Evolutionary conservation across 1,140 invertebrate genomes (phyloP).

Genomic region (Drosophila nigromelanica): DNA sequence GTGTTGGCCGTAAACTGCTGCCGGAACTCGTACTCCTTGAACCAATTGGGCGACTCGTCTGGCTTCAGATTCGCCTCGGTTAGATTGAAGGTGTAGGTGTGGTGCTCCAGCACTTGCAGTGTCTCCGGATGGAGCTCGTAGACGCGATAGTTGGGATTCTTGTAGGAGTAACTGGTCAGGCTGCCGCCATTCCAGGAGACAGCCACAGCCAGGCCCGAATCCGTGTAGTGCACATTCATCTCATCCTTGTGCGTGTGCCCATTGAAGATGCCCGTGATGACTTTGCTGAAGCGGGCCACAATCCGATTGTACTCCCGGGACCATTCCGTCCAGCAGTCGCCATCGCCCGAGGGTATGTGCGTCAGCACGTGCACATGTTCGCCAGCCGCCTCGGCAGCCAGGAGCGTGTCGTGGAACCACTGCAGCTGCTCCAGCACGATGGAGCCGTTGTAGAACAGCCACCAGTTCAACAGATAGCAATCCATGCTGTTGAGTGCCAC

Average conservation of each 20-base stretch:
- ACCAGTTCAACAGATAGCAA: conserved; percentile 90
- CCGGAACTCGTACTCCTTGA: conserved; percentile 88
- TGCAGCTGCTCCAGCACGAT: conserved; percentile 86
- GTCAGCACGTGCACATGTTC: conserved; percentile 92
- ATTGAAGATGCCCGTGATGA: conserved; percentile 91
- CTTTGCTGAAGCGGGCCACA: conserved; percentile 84
- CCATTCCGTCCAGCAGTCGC: conserved; percentile 88
- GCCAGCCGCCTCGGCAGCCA: conserved; percentile 87
- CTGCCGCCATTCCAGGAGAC: conserved; percentile 92
- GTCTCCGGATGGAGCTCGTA: conserved; percentile 87
- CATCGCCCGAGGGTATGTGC: conserved; percentile 90
- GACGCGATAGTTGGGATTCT: conserved; percentile 93
- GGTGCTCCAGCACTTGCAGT: conserved; percentile 88
- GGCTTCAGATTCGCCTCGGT: conserved; percentile 89
- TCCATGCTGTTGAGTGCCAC: conserved; percentile 90
- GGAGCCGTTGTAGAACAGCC: conserved; percentile 76
- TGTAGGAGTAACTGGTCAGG: conserved; percentile 86
- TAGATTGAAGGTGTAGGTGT: conserved; percentile 91
- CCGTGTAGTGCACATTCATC: conserved; percentile 87
- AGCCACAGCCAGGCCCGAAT: conserved; percentile 83
- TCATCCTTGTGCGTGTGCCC: conserved; percentile 92
- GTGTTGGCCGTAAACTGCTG: conserved; percentile 76
- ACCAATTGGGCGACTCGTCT: conserved; percentile 86
- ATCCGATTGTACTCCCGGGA: conserved; percentile 87
- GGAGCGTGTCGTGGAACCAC: conserved; percentile 90